These are phyloP conservation scores for Bagarius yarrelli DNA, from an alignment of 2,113 vertebrate genomes.

Conservation along the genomic window DNA sequence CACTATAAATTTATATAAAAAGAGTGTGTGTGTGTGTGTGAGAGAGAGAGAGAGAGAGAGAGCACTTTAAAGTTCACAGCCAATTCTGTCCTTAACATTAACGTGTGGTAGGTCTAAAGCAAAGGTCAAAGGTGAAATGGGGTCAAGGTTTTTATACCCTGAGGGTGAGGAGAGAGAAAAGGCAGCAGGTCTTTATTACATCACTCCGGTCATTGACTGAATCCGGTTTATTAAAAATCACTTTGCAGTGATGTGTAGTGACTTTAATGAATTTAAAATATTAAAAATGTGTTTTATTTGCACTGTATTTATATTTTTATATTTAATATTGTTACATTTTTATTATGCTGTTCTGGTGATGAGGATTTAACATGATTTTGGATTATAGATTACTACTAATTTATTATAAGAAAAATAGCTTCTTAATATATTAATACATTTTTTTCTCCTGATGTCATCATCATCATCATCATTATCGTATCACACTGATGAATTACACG, in stretches of 20 bases:
- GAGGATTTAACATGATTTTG: no score
- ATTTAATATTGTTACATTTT: no score
- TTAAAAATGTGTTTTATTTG: no score
- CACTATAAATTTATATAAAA: not conserved
- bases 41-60: no score
- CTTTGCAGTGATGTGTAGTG: not conserved
- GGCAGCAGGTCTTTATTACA: not conserved
- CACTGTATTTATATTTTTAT: no score
- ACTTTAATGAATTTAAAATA: no score
- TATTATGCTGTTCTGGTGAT: no score
- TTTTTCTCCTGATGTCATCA: no score
- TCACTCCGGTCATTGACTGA: not conserved
- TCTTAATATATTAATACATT: no score
- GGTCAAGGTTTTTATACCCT: conserved; percentile 21
- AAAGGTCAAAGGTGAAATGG: conserved; percentile 27
- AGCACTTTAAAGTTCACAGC: conserved; percentile 4
- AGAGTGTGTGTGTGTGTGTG: not conserved
- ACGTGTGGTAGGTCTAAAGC: not conserved
- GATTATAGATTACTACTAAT: no score
- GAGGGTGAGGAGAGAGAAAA: not conserved
- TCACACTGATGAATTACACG: not conserved
- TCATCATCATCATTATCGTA: not conserved
- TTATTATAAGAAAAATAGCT: no score
- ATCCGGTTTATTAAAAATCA: not conserved
- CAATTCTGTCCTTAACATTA: conserved; percentile 10